These are phyloP conservation scores for Drosophila pachea DNA, from an alignment of 1,140 invertebrate species.

Conservation along the genomic window DNA sequence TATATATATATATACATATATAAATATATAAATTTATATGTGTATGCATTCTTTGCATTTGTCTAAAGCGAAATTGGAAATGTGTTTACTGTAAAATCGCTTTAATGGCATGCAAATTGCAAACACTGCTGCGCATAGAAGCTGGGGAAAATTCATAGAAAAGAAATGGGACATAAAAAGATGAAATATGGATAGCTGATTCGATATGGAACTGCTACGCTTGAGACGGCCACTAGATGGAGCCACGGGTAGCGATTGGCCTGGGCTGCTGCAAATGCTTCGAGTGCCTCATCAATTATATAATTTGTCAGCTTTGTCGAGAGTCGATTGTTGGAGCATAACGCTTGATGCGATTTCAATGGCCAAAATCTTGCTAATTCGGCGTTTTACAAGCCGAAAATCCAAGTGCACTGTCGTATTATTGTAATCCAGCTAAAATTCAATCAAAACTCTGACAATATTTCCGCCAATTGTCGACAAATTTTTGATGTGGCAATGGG, in stretches of 20 bases:
- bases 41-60: constrained; percentile 15
- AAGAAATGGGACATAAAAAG: constrained; percentile 10
- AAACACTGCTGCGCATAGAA: constrained; percentile 20
- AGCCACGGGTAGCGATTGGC: too few relatives aligned
- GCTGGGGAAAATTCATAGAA: constrained; percentile 1
- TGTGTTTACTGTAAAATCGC: constrained; percentile 48
- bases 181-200: neutral
- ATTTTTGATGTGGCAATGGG: constrained; percentile 5
- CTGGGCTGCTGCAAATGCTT: neutral
- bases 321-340: constrained; percentile 27
- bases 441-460: constrained; percentile 57
- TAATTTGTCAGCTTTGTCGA: constrained; percentile 5
- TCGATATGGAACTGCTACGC: too few relatives aligned
- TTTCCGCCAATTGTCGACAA: constrained; percentile 1
- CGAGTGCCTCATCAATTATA: constrained; percentile 3
- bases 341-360: constrained; percentile 31
- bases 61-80: constrained; percentile 53
- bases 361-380: constrained; percentile 35
- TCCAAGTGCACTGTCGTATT: constrained; percentile 43
- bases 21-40: neutral
- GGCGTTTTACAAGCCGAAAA: constrained; percentile 27
- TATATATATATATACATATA: too few relatives aligned
- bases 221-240: too few relatives aligned
- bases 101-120: constrained; percentile 51
- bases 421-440: constrained; percentile 62